Conservation (phyloP, 2,888 invertebrate genomes). For the Epiblema foenella region DNA sequence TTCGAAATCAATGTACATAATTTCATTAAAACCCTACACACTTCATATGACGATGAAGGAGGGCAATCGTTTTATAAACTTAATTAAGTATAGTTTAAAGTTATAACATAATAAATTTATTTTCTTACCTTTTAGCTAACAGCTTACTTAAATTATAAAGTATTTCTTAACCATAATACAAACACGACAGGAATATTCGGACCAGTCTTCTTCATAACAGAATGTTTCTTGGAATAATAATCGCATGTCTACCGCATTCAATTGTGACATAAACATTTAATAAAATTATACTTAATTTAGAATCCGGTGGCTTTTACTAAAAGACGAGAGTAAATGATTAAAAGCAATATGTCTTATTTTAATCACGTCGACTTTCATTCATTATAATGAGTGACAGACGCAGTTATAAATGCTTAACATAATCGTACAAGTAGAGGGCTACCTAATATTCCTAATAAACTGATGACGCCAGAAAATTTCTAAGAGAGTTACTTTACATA, state of each 20-base stretch:
- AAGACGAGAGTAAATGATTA: neutral
- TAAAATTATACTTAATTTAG: neutral
- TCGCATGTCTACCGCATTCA: neutral
- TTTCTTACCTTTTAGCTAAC: constrained; percentile 29
- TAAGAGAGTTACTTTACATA: constrained; percentile 36
- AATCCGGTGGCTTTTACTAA: constrained; percentile 2
- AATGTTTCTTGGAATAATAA: constrained; percentile 45
- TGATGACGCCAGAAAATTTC: neutral
- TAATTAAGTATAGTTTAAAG: constrained; percentile 23
- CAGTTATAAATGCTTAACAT: neutral
- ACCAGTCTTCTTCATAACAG: constrained; percentile 43
- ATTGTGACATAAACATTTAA: neutral
- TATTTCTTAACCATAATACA: constrained; percentile 36
- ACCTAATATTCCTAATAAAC: neutral
- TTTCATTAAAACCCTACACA: constrained; percentile 4
- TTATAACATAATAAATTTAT: constrained; percentile 39
- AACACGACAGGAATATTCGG: constrained; percentile 30
- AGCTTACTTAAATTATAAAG: constrained; percentile 41
- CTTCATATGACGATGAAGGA: constrained; percentile 9
- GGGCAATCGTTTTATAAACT: constrained; percentile 9
- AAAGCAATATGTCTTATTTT: neutral
- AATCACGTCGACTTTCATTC: neutral
- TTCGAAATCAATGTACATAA: neutral
- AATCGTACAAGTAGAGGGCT: neutral
- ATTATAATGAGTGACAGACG: neutral